Evolutionary conservation across 2,797 vertebrate species (phyloP).

Genomic region (Paguma larvata): DNA sequence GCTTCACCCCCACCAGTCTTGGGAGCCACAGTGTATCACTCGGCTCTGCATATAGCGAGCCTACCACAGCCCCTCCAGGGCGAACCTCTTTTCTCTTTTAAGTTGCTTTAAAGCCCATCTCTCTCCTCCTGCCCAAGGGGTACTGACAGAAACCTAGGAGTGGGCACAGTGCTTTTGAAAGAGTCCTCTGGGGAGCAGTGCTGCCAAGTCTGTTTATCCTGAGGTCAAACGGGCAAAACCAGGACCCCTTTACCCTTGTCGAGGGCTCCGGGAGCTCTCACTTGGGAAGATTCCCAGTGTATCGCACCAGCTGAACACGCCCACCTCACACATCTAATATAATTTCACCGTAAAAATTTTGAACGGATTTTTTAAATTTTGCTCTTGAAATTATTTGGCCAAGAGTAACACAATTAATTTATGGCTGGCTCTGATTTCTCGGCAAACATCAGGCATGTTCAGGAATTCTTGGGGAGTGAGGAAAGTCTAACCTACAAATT

Average conservation of each 20-base stretch:
- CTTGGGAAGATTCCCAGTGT: background rate
- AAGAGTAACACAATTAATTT: conserved; percentile 75
- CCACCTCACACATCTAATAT: conserved; percentile 21
- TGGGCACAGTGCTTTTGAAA: background rate
- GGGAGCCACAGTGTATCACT: background rate
- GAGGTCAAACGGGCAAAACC: background rate
- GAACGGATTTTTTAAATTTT: conserved; percentile 60
- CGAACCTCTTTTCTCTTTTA: background rate
- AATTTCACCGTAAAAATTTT: conserved; percentile 64
- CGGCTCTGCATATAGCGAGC: background rate
- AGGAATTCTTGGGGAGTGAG: conserved; percentile 75
- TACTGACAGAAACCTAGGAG: background rate
- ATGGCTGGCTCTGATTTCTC: conserved; percentile 71
- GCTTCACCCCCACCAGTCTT: background rate
- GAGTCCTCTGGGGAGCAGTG: background rate
- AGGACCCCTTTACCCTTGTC: background rate
- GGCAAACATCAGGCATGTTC: conserved; percentile 64
- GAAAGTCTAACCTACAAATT: conserved; percentile 75
- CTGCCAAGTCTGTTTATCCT: background rate
- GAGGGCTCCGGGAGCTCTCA: background rate
- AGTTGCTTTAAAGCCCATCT: background rate
- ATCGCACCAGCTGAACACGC: background rate
- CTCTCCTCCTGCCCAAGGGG: background rate
- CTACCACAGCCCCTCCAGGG: background rate
- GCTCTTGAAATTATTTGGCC: conserved; percentile 74